Evolutionary conservation across 30 jellyfish, hydroid and myxozoan species (phyloP), one percentile per base, ranked within the genome.

Genomic region (Clytia hemisphaerica): DNA sequence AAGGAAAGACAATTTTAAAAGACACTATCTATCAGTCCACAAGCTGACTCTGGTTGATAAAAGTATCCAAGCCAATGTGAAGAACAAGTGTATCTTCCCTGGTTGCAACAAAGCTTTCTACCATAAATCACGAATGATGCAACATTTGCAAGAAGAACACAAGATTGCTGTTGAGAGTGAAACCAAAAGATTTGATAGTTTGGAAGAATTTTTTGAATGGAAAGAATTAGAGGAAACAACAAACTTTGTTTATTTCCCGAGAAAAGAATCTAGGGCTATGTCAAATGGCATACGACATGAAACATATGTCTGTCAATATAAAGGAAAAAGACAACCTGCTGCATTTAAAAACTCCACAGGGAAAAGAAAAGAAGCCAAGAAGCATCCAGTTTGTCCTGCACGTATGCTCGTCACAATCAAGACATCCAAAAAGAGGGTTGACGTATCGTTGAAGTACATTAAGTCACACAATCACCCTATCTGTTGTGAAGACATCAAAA

Each of bases 221-320:
- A 57, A 57, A 57, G 70, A 22, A 22, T 38, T 57, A n/a, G 70
- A 57, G 30, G 70, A 57, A 57, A 31, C 45, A n/a, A 45, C 25
- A 31, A 57, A 57, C 30, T 57, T 57, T 12, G 70, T 57, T 57
- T 57, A 45, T 31, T 57, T 57, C 44, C 25, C 70, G 30, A 57
- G 30, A 31, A 26, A 45, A 22, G 70, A 57, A 22, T 38, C 25
- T 22, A 26, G 70, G 38, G 30, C 25, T 22, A 57, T 57, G 44
- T 57, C 70, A 6, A 6, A 26, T 16, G 15, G 42, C 44, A 57
- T 33, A n/a, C 25, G 26, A 3, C 30, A 57, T 18, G 25, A 38
- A 21, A 22, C 70, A 22, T 57, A 57, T 57, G 70, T 57, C 19
- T 57, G 70, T 33, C 70, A 57, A 57, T 45, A 57, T 57, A 45